Evolutionary conservation across 2,797 vertebrate genomes (phyloP).

Genomic region (Lepilemur septentrionalis): DNA sequence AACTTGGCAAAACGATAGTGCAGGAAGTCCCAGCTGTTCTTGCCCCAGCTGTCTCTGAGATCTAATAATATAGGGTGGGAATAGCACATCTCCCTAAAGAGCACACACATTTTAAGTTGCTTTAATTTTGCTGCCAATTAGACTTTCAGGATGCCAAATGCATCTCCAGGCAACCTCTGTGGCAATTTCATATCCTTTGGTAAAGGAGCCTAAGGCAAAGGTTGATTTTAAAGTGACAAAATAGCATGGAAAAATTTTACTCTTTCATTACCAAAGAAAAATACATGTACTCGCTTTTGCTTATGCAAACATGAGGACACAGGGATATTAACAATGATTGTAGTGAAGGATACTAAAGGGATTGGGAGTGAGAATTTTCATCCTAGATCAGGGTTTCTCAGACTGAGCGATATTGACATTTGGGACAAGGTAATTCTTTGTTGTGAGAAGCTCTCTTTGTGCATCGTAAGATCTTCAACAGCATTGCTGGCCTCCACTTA

Average conservation of each 20-base stretch:
- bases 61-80: slow-evolving; percentile 61
- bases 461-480: background rate
- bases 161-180: slow-evolving; percentile 51
- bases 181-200: slow-evolving; percentile 30
- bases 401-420: background rate
- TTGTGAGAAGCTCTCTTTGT: background rate
- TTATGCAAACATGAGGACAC: background rate
- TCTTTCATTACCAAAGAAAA: slow-evolving; percentile 20
- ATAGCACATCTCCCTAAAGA: slow-evolving; percentile 53
- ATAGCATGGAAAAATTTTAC: background rate
- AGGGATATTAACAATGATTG: background rate
- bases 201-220: slow-evolving; percentile 24
- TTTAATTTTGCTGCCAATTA: slow-evolving; percentile 73
- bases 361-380: background rate
- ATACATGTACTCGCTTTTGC: background rate
- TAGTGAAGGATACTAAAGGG: background rate
- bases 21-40: slow-evolving; percentile 57
- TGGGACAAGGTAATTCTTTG: background rate
- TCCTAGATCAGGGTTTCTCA: background rate
- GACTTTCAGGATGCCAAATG: slow-evolving; percentile 58
- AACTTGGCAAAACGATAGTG: slow-evolving; percentile 39
- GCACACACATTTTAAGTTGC: slow-evolving; percentile 59
- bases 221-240: background rate
- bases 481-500: background rate
- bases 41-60: slow-evolving; percentile 56